phyloP scores from a whole-genome alignment of 2,888 invertebrate genomes.

The Pheosia gnoma region DNA sequence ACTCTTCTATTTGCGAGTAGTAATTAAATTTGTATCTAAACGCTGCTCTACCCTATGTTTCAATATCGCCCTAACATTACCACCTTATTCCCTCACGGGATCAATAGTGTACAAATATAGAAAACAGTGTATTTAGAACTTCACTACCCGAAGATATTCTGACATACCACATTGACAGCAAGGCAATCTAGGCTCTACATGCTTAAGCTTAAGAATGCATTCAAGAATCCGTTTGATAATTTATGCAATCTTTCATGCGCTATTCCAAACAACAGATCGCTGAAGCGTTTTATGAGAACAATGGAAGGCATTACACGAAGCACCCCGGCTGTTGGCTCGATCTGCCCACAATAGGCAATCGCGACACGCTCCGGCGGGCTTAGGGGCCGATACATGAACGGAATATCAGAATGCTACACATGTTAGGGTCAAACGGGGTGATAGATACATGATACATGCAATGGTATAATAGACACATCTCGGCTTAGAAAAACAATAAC shows the following conservation, averaged over 20 bases:
- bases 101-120: no score
- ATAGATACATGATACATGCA: neutral
- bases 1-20: no score
- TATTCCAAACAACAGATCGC: constrained; percentile 5
- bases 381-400: constrained; percentile 1
- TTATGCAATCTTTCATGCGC: neutral
- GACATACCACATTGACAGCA: neutral
- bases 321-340: constrained; percentile 17
- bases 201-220: neutral
- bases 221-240: neutral
- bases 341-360: constrained; percentile 42
- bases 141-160: no score
- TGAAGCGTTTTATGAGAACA: constrained; percentile 36
- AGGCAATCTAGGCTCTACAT: no score
- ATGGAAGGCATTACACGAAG: constrained; percentile 29
- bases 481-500: no score
- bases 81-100: no score
- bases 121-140: no score
- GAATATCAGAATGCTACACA: neutral
- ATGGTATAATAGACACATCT: neutral
- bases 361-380: constrained; percentile 31
- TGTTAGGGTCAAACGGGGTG: neutral
- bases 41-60: no score
- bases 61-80: no score
- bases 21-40: no score